phyloP scores from a whole-genome alignment of 2,113 vertebrate species.

The Glareola pratincola region DNA sequence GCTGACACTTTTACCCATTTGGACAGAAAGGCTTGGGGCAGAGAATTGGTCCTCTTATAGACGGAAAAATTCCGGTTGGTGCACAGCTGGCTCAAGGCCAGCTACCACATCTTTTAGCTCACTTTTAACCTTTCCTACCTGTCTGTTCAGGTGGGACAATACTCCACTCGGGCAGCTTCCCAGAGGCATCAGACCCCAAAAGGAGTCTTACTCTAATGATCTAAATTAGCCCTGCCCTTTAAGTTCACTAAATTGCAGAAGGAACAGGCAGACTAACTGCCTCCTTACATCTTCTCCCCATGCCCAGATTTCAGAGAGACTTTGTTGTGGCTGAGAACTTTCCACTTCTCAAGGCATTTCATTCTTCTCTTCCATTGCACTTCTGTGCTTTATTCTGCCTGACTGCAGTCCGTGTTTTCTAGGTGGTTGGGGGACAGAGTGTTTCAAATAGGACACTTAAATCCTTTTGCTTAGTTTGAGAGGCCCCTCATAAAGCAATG shows the following conservation, averaged over 20 bases:
- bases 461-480: not conserved
- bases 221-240: not conserved
- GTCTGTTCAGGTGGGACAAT: not conserved
- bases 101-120: not conserved
- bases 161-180: not conserved
- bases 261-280: not conserved
- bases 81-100: not conserved
- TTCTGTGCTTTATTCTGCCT: not conserved
- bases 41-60: not conserved
- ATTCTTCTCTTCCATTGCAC: not conserved
- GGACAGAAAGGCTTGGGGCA: not conserved
- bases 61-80: not conserved
- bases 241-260: not conserved
- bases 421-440: not conserved
- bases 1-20: not conserved
- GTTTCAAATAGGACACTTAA: not conserved
- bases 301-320: not conserved
- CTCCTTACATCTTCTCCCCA: not conserved
- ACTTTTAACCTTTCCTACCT: not conserved
- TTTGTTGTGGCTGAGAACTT: not conserved
- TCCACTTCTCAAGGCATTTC: not conserved
- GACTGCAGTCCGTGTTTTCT: not conserved
- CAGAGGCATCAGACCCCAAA: accelerated
- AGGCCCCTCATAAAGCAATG: not conserved
- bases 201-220: not conserved